Evolutionary conservation across 2,113 vertebrate species (phyloP).

Genomic region (Galeopterus variegatus): DNA sequence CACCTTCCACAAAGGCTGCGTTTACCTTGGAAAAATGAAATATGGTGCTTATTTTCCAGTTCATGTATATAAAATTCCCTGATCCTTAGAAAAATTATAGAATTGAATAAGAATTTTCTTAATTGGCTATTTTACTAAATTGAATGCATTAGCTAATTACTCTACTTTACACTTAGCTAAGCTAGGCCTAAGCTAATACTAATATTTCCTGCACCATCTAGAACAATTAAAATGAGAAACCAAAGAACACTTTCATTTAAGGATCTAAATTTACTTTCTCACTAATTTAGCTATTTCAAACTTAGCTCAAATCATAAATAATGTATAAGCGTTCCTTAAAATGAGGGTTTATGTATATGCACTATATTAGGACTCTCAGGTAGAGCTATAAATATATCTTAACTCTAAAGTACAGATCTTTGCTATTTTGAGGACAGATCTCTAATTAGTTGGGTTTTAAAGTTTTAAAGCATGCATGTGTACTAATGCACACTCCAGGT

Average conservation of each 20-base stretch:
- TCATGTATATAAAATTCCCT: not conserved
- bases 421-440: slow-evolving; percentile 51
- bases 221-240: slow-evolving; percentile 65
- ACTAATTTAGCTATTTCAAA: slow-evolving; percentile 70
- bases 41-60: not conserved
- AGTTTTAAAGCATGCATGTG: slow-evolving; percentile 4
- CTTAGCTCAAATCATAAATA: slow-evolving; percentile 63
- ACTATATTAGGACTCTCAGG: slow-evolving; percentile 12
- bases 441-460: not conserved
- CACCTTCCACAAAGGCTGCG: not conserved
- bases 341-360: slow-evolving; percentile 47
- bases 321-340: slow-evolving; percentile 66
- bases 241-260: slow-evolving; percentile 65
- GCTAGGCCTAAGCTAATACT: slow-evolving; percentile 48
- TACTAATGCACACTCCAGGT: slow-evolving; percentile 45
- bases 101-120: slow-evolving; percentile 23
- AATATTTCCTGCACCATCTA: slow-evolving; percentile 11
- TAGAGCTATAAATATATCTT: slow-evolving; percentile 69
- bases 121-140: slow-evolving; percentile 2
- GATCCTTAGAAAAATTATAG: not conserved
- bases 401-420: slow-evolving; percentile 61
- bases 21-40: slow-evolving; percentile 26
- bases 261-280: slow-evolving; percentile 61
- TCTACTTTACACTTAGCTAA: not conserved
- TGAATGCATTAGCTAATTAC: not conserved